Evolutionary conservation across 2,888 invertebrate species (phyloP).

Genomic region (Erannis defoliaria): DNA sequence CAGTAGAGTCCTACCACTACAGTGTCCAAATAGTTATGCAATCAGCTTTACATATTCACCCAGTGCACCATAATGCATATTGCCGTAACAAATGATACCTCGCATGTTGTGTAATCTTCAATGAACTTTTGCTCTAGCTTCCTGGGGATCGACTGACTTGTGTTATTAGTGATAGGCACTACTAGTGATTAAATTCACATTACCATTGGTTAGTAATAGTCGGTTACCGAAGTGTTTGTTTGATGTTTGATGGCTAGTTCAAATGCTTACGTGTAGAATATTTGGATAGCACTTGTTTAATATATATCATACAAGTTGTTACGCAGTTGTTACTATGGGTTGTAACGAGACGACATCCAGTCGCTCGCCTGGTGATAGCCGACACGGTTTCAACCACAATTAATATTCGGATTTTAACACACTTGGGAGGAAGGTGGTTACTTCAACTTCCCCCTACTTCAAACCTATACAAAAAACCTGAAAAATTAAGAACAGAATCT

Average conservation of each 20-base stretch:
- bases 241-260: slow-evolving; percentile 4
- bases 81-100: slow-evolving; percentile 57
- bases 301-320: too few relatives aligned
- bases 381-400: too few relatives aligned
- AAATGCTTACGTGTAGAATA: neutral
- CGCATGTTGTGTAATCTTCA: slow-evolving; percentile 57
- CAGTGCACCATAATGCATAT: slow-evolving; percentile 50
- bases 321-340: too few relatives aligned
- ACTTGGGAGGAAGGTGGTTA: too few relatives aligned
- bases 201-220: slow-evolving; percentile 44
- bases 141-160: slow-evolving; percentile 40
- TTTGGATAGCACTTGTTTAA: too few relatives aligned
- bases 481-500: too few relatives aligned
- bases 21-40: slow-evolving; percentile 60
- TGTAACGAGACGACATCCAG: too few relatives aligned
- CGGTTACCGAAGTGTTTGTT: slow-evolving; percentile 18
- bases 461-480: too few relatives aligned
- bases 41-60: slow-evolving; percentile 61
- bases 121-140: slow-evolving; percentile 63
- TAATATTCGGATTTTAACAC: too few relatives aligned
- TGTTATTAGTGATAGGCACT: slow-evolving; percentile 25
- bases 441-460: too few relatives aligned
- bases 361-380: too few relatives aligned
- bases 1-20: too few relatives aligned
- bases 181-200: slow-evolving; percentile 50